These are phyloP conservation scores for Embiotoca jacksoni DNA, from an alignment of 2,113 vertebrate genomes.

Conservation along the genomic window DNA sequence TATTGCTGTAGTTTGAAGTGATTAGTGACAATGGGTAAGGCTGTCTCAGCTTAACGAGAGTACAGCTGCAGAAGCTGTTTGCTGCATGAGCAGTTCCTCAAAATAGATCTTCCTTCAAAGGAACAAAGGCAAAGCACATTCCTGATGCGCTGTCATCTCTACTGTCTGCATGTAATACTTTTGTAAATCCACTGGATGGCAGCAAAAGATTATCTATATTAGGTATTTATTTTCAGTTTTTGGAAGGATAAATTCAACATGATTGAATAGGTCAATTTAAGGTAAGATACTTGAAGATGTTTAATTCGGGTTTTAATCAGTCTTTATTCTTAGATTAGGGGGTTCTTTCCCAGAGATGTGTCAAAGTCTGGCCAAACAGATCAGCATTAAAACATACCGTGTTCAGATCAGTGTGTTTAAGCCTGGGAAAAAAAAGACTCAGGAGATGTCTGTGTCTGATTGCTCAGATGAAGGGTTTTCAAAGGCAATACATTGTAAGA, in stretches of 20 bases:
- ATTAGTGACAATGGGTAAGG: not conserved
- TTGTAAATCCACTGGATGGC: slow-evolving; percentile 71
- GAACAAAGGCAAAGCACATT: not conserved
- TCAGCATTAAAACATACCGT: not conserved
- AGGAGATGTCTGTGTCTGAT: not conserved
- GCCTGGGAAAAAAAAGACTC: not conserved
- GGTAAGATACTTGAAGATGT: not conserved
- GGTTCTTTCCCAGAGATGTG: not conserved
- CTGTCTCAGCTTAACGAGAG: not conserved
- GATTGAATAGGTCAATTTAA: not conserved
- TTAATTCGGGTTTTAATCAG: not conserved
- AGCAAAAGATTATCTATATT: slow-evolving; percentile 57
- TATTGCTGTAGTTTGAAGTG: not conserved
- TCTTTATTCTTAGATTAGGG: not conserved
- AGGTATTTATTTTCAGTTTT: not conserved
- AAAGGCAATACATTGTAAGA: not conserved
- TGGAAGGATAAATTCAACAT: slow-evolving; percentile 6
- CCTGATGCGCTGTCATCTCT: not conserved
- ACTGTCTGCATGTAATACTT: slow-evolving; percentile 31
- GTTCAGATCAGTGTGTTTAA: not conserved
- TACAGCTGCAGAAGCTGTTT: not conserved
- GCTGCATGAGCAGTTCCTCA: not conserved
- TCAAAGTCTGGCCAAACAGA: not conserved
- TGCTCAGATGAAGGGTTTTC: not conserved
- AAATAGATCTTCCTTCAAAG: no score